Evolutionary conservation across 2,797 vertebrate species (phyloP).

Genomic region (Steatocranus sp.): DNA sequence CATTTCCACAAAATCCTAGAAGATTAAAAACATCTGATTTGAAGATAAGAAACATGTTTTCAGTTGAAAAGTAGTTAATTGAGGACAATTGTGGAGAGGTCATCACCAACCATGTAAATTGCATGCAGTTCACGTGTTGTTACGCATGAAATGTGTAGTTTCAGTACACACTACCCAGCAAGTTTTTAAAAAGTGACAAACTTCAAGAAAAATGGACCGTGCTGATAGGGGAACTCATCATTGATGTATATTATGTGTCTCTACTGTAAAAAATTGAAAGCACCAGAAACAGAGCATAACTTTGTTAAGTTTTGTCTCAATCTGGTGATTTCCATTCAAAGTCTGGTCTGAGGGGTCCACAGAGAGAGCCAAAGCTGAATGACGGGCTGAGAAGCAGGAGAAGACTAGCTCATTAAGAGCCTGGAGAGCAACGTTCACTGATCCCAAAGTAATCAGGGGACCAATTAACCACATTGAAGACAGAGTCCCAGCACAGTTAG

Average conservation of each 20-base stretch:
- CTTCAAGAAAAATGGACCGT: neutral
- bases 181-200: neutral
- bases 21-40: neutral
- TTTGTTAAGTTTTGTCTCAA: neutral
- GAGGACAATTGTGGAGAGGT: neutral
- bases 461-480: constrained; percentile 68
- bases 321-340: constrained; percentile 5
- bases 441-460: constrained; percentile 63
- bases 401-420: constrained; percentile 66
- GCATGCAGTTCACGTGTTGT: neutral
- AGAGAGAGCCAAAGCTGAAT: neutral
- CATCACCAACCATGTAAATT: too few species aligned
- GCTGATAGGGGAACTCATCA: neutral
- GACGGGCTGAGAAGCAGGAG: neutral
- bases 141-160: neutral
- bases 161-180: neutral
- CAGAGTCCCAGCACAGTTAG: constrained; percentile 25
- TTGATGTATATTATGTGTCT: neutral
- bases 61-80: neutral
- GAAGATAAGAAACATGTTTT: neutral
- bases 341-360: neutral
- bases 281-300: neutral
- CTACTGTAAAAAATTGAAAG: neutral
- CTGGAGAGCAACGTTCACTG: constrained; percentile 42
- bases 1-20: neutral